Evolutionary conservation across 2,113 vertebrate species (phyloP).

Genomic region (Odontophorus gujanensis): DNA sequence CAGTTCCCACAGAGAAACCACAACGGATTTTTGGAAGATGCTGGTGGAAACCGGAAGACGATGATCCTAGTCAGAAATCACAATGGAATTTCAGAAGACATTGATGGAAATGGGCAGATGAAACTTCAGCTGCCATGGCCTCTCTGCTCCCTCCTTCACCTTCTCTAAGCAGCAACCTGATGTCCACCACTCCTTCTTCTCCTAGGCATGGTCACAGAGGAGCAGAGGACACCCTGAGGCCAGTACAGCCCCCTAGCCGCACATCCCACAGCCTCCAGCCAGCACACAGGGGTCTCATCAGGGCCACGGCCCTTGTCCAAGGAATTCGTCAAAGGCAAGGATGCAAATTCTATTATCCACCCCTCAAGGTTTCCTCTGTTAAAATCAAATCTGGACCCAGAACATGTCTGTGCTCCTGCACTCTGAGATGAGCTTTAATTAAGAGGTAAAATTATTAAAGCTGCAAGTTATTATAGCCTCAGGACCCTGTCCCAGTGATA

Average conservation of each 20-base stretch:
- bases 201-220: neutral
- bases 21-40: neutral
- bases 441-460: constrained; percentile 89
- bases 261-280: neutral
- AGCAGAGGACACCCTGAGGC: neutral
- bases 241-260: rapidly evolving
- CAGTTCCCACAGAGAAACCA: neutral
- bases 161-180: neutral
- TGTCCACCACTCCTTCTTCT: neutral
- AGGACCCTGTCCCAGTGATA: constrained; percentile 80
- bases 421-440: constrained; percentile 78
- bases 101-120: neutral
- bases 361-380: constrained; percentile 7
- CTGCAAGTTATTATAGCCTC: constrained; percentile 87
- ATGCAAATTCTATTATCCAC: constrained; percentile 39
- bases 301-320: neutral
- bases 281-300: neutral
- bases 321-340: neutral
- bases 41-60: neutral
- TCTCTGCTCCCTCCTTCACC: neutral
- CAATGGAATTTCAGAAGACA: no score
- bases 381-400: constrained; percentile 49
- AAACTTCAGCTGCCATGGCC: no score
- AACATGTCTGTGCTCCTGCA: constrained; percentile 26
- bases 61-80: neutral